phyloP scores from a whole-genome alignment of 2,888 invertebrate genomes.

The Ariolimax columbianus region DNA sequence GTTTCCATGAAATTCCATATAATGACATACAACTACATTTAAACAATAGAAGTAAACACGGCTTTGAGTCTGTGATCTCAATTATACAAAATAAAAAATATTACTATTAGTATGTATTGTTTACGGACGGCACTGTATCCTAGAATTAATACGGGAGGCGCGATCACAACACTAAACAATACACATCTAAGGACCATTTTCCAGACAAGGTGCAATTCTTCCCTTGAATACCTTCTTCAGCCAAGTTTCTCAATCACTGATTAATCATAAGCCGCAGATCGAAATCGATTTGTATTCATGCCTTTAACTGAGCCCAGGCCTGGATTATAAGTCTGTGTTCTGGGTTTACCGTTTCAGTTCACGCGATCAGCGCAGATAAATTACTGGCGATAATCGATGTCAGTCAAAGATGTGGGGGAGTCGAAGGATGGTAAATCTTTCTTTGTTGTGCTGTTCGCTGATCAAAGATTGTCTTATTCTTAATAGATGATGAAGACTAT shows the following conservation, averaged over 20 bases:
- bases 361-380: background rate
- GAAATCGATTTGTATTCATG: background rate
- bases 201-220: background rate
- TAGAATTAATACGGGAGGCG: background rate
- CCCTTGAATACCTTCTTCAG: background rate
- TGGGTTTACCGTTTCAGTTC: background rate
- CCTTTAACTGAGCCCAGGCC: background rate
- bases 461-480: too few relatives aligned
- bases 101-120: too few relatives aligned
- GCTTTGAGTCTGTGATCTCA: too few relatives aligned
- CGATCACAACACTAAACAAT: background rate
- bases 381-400: background rate
- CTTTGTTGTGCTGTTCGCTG: too few relatives aligned
- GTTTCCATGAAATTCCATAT: too few relatives aligned
- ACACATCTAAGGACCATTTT: background rate
- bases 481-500: too few relatives aligned
- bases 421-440: too few relatives aligned
- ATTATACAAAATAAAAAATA: too few relatives aligned
- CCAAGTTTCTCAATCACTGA: background rate
- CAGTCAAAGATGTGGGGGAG: too few relatives aligned
- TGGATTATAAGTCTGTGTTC: background rate
- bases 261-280: background rate
- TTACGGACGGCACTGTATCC: background rate
- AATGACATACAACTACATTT: too few relatives aligned
- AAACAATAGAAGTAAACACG: too few relatives aligned